Base-by-base conservation (phyloP, 2,797 vertebrate genomes). In the Intellagama lesueurii region DNA sequence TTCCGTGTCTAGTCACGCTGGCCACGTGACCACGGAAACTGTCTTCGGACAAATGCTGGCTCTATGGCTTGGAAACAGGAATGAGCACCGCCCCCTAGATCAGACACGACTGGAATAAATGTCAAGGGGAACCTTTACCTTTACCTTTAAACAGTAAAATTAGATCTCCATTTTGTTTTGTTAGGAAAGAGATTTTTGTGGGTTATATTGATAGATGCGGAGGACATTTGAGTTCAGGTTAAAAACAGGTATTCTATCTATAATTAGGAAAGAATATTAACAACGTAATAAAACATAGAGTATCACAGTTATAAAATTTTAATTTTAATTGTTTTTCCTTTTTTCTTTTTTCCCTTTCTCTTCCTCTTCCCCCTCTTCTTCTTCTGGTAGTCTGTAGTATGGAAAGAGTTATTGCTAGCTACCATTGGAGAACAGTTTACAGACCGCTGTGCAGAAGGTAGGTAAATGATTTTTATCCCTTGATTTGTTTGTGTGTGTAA, bases 371-470 rank as follows among this genome's bases (percentile, higher is more conserved):
- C 64, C 30, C 81, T 32, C 86, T 68, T 92, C 84, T 88, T 70
- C 69, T 87, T 75, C 87, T 76, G 64, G 93, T 94, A 99, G 99
- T 95, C 96, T 94, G 97, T 97, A 91, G 98, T 98, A 92, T 99
- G 99, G 99, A 99, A 99, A 95, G 99, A 99, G 94, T 92, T 99
- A 87, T 96, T 99, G 26, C 96, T 99, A 96, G 99, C 98, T 68
- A 98, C 98, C 17, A 98, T 98, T 93, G 99, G 99, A 91, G 99
- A 99, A 91, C 99, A 99, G 95, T 99, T 99, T 97, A 96, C 97
- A 94, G 99, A 97, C 91, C 98, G 97, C 90, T 99, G 98, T 92
- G 97, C 98, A 78, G 95, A 98, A 97, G 99, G 99, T 99, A 97
- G 96, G 83, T 77, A 83, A 84, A 85, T 76, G 16, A 26, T 4